These are phyloP conservation scores for Sorex fumeus DNA, from an alignment of 2,113 vertebrate genomes.

Conservation along the genomic window DNA sequence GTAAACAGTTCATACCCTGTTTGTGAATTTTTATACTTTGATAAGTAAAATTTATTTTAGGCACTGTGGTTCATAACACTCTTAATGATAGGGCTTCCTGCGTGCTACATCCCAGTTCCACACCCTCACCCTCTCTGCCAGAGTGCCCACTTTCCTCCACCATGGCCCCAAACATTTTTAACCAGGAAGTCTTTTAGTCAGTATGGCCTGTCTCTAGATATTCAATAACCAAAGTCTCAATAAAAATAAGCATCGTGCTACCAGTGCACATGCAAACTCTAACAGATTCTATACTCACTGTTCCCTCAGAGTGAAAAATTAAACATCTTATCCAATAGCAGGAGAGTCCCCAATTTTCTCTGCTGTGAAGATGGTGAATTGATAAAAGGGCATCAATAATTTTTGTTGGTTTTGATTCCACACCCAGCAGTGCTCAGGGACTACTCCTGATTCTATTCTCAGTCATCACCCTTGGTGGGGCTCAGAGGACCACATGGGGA, in stretches of 20 bases:
- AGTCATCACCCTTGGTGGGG: too few species aligned
- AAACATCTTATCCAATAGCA: neutral
- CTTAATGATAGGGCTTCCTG: too few species aligned
- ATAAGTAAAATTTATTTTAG: neutral
- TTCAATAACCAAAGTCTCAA: slow-evolving; percentile 27
- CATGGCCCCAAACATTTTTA: slow-evolving; percentile 5
- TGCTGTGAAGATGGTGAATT: neutral
- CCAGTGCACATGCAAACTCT: neutral
- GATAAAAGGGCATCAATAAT: neutral
- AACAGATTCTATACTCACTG: neutral
- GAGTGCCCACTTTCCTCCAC: too few species aligned
- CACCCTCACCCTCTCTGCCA: too few species aligned
- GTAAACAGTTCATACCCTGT: slow-evolving; percentile 5
- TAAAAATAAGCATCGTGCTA: slow-evolving; percentile 21
- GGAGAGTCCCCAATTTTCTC: neutral
- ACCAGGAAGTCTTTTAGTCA: slow-evolving; percentile 42
- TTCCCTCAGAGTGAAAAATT: neutral
- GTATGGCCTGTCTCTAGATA: neutral
- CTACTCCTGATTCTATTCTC: too few species aligned
- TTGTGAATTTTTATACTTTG: slow-evolving; percentile 26
- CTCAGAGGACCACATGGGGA: too few species aligned
- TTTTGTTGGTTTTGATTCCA: neutral
- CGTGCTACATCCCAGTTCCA: too few species aligned
- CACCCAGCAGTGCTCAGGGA: too few species aligned
- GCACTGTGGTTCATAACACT: too few species aligned